A percentile compares a stretch with the other conserved stretches of the same genome.
These are phyloP conservation scores for Aegotheles bennettii DNA, from an alignment of 2,113 vertebrate species.

Conservation along the genomic window DNA sequence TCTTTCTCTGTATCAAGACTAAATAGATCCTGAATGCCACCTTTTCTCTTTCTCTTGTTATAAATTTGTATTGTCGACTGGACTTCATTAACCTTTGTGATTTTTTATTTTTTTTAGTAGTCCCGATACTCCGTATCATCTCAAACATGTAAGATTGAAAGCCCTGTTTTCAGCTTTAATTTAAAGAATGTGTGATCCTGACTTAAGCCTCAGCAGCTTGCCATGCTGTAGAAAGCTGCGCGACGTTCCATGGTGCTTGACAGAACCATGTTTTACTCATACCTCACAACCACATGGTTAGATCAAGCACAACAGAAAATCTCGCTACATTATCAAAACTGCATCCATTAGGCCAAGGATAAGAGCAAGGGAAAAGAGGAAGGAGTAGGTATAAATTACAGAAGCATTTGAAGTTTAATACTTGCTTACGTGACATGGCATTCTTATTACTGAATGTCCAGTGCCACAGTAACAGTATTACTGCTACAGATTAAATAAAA, in stretches of 20 bases:
- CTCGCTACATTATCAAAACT: conserved; percentile 89
- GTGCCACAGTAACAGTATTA: conserved; percentile 67
- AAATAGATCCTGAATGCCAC: conserved; percentile 52
- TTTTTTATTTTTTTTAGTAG: conserved; percentile 28
- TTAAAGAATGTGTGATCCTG: conserved; percentile 69
- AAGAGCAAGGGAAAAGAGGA: conserved; percentile 74
- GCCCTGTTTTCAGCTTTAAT: conserved; percentile 63
- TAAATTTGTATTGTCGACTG: conserved; percentile 18
- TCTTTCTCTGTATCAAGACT: conserved; percentile 54
- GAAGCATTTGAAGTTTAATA: conserved; percentile 55
- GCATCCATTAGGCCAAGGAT: conserved; percentile 90
- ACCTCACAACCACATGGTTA: conserved; percentile 99
- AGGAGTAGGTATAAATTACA: conserved; percentile 59
- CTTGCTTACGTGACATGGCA: conserved; percentile 71
- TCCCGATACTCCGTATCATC: conserved; percentile 62
- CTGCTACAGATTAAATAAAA: conserved; percentile 58
- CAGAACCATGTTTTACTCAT: conserved; percentile 99
- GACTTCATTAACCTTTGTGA: conserved; percentile 49
- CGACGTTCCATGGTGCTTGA: conserved; percentile 99
- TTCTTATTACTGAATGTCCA: conserved; percentile 70
- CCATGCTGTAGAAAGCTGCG: conserved; percentile 97
- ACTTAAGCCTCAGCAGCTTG: conserved; percentile 86
- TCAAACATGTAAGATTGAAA: conserved; percentile 53
- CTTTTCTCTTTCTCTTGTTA: conserved; percentile 47
- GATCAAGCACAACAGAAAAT: conserved; percentile 99